Conservation (phyloP, 2,797 vertebrate genomes). For the Botia almorhae region DNA sequence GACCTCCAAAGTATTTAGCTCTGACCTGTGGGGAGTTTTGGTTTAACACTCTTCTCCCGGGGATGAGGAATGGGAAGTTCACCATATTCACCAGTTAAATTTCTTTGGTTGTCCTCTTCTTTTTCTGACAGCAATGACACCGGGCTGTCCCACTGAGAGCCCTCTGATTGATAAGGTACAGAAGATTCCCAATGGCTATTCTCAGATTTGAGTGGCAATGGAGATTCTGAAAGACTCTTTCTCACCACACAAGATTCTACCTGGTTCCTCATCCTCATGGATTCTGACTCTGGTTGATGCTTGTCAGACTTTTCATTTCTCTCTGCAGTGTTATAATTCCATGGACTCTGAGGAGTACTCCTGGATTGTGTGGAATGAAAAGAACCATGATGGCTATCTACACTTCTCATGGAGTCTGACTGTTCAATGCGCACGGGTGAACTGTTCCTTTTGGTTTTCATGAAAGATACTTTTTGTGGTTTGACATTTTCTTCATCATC, state of each 20-base stretch:
- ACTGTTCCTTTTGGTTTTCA: conserved; percentile 74
- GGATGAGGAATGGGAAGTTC: conserved; percentile 68
- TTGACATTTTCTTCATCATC: conserved; percentile 76
- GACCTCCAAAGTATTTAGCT: not conserved
- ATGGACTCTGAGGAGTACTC: conserved; percentile 49
- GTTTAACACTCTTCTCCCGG: conserved; percentile 57
- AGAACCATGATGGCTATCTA: conserved; percentile 40
- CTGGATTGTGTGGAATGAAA: conserved; percentile 49
- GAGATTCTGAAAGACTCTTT: conserved; percentile 49
- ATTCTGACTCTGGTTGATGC: conserved; percentile 44
- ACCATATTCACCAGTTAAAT: conserved; percentile 49
- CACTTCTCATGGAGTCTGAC: not conserved
- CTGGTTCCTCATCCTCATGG: not conserved
- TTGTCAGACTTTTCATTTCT: conserved; percentile 43
- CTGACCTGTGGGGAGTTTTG: conserved; percentile 63
- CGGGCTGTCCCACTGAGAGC: conserved; percentile 55
- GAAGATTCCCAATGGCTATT: conserved; percentile 62
- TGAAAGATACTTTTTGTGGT: conserved; percentile 77
- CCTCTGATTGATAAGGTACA: conserved; percentile 59
- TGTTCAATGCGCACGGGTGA: conserved; percentile 37
- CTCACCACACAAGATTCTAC: conserved; percentile 15
- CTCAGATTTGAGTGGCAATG: conserved; percentile 62
- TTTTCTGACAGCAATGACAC: conserved; percentile 41
- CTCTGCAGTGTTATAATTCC: conserved; percentile 27
- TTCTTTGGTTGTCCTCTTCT: conserved; percentile 21